These are phyloP conservation scores for Anthoscopus minutus DNA, from an alignment of 2,113 vertebrate genomes.

Conservation along the genomic window DNA sequence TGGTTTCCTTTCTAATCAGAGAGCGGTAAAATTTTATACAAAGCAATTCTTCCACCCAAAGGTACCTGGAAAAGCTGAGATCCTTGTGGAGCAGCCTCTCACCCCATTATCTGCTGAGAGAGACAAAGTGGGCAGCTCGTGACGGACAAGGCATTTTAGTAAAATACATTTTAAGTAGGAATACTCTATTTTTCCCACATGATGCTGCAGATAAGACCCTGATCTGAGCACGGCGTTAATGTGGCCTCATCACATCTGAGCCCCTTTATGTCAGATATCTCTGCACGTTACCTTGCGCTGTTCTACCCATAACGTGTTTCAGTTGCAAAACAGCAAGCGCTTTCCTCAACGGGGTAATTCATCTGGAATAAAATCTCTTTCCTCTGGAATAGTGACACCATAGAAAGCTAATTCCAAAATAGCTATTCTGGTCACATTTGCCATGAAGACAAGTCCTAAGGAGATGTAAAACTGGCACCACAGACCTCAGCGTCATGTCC, in stretches of 20 bases:
- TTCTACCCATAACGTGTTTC: accelerated
- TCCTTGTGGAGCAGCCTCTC: background rate
- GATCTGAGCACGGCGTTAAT: background rate
- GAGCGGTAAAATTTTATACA: background rate
- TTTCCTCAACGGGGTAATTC: background rate
- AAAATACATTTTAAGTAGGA: background rate
- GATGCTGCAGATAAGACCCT: background rate
- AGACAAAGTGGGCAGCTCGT: background rate
- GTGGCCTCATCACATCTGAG: background rate
- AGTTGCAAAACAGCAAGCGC: background rate
- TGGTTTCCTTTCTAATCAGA: background rate
- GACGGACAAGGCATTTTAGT: background rate
- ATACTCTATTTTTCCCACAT: accelerated
- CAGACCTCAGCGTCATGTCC: background rate
- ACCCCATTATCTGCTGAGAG: background rate
- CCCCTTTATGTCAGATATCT: background rate
- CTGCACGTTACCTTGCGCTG: background rate
- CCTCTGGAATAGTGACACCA: background rate
- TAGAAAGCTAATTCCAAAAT: constrained; percentile 38
- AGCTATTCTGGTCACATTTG: constrained; percentile 57
- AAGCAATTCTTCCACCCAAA: background rate
- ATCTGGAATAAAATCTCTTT: constrained; percentile 15
- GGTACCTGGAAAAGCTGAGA: background rate
- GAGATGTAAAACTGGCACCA: constrained; percentile 46
- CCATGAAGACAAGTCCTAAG: constrained; percentile 20